Base-by-base conservation (phyloP, 2,113 vertebrate genomes). In the Eulacestoma nigropectus region DNA sequence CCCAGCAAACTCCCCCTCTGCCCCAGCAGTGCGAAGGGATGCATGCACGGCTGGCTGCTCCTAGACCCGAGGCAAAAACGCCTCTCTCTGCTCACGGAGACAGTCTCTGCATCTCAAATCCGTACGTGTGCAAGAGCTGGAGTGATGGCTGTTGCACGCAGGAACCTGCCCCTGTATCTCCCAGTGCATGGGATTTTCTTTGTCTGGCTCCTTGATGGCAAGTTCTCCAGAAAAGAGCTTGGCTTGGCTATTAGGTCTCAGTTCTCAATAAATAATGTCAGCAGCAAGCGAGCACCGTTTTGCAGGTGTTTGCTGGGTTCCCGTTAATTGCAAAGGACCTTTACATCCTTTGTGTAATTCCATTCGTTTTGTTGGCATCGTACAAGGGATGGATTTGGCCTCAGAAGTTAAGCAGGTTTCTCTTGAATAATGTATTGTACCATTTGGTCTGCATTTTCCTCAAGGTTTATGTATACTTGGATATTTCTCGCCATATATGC, bases 371-470 rank as follows among this genome's bases (percentile, higher is more conserved):
- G 86, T 64, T 93, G 77, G 92, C 93, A 63, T 81, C 5, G 1
- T 90, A 35, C 41, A 39, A 87, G 42, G 81, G 84, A 75, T 76
- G 62, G 90, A 93, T 90, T 96, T 95, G 92, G 89, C 91, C 84
- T 91, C 57, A 69, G 65, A 94, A 93, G 91, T 87, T 89, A 94
- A 97, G 68, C 81, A 96, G 94, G 81, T 93, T 95, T 95, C 93
- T 87, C 93, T 88, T 96, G 93, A 92, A 96, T 96, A 95, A 96
- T 94, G 92, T 94, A 94, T 94, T 10, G n/a, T 68, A 96, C 87
- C 96, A 92, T 97, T 96, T 95, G 93, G 85, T 90, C 94, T 92
- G 62, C 76, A 86, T 94, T 95, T 95, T 69, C 64, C 85, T 93
- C 87, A 67, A 95, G 90, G 90, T 96, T 96, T 90, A 87, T 93